Conservation (phyloP, 2,113 vertebrate genomes). For the Ailuropoda melanoleuca region DNA sequence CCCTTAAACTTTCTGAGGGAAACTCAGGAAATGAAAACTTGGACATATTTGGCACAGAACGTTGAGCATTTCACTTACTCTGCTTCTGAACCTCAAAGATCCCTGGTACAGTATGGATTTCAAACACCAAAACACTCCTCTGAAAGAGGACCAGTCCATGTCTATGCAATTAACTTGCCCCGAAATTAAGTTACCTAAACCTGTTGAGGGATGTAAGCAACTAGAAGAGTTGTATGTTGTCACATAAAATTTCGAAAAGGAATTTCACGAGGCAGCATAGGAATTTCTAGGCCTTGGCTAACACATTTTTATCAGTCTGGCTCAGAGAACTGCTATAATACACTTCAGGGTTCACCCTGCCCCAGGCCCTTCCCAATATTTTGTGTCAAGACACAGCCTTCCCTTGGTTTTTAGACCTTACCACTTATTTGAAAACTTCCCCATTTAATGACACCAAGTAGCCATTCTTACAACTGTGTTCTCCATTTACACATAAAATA, state of each 20-base stretch:
- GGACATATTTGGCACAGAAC: slow-evolving; percentile 30
- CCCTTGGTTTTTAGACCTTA: slow-evolving; percentile 33
- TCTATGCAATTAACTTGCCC: slow-evolving; percentile 26
- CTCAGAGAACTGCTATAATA: slow-evolving; percentile 1
- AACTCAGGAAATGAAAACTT: slow-evolving; percentile 29
- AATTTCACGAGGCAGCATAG: slow-evolving; percentile 45
- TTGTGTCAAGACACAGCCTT: neutral
- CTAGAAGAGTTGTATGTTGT: slow-evolving; percentile 43
- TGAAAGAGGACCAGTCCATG: slow-evolving; percentile 15
- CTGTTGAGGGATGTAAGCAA: slow-evolving; percentile 44
- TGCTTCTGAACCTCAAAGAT: slow-evolving; percentile 40
- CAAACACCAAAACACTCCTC: slow-evolving; percentile 38
- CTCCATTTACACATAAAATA: neutral
- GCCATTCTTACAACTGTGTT: neutral
- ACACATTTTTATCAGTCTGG: slow-evolving; percentile 43
- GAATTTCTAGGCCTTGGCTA: neutral
- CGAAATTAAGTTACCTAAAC: slow-evolving; percentile 62
- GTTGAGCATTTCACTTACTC: slow-evolving; percentile 22
- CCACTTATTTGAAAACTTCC: neutral
- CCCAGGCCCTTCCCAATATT: neutral
- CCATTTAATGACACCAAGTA: slow-evolving; percentile 2
- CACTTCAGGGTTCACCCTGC: slow-evolving; percentile 5
- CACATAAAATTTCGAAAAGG: slow-evolving; percentile 47
- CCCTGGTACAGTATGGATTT: slow-evolving; percentile 21
- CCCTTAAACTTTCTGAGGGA: slow-evolving; percentile 43